phyloP scores from a whole-genome alignment of 2,797 vertebrate genomes.

The Phaenicophaeus curvirostris region DNA sequence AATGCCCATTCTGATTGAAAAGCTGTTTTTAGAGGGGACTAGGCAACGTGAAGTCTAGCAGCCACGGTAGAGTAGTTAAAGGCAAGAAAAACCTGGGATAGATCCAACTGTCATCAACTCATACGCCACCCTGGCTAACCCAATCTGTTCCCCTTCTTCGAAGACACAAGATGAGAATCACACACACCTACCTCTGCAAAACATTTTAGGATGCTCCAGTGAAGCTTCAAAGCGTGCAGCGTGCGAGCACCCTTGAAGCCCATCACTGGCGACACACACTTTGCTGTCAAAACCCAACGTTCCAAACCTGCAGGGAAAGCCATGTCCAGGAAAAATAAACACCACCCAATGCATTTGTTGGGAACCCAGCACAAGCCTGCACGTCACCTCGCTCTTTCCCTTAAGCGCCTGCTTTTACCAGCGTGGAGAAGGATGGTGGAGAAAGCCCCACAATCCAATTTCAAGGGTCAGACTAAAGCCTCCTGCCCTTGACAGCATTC shows the following conservation, averaged over 20 bases:
- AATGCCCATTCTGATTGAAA: neutral
- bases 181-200: neutral
- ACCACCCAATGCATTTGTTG: fast-evolving
- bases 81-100: constrained; percentile 8
- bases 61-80: neutral
- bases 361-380: neutral
- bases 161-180: neutral
- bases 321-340: neutral
- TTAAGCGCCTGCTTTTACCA: neutral
- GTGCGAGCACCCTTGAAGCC: neutral
- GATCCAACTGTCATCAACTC: constrained; percentile 19
- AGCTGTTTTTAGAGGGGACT: neutral
- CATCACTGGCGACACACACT: neutral
- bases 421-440: neutral
- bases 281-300: neutral
- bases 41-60: neutral
- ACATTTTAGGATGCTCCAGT: neutral
- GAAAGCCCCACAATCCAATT: neutral
- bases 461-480: neutral
- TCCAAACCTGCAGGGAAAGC: neutral
- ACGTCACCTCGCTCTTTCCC: neutral
- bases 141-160: constrained; percentile 32
- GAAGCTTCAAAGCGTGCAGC: neutral
- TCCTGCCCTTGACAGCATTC: neutral
- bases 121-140: neutral